phyloP scores from a whole-genome alignment of 2,113 vertebrate genomes.

The Variabilichromis moorii region DNA sequence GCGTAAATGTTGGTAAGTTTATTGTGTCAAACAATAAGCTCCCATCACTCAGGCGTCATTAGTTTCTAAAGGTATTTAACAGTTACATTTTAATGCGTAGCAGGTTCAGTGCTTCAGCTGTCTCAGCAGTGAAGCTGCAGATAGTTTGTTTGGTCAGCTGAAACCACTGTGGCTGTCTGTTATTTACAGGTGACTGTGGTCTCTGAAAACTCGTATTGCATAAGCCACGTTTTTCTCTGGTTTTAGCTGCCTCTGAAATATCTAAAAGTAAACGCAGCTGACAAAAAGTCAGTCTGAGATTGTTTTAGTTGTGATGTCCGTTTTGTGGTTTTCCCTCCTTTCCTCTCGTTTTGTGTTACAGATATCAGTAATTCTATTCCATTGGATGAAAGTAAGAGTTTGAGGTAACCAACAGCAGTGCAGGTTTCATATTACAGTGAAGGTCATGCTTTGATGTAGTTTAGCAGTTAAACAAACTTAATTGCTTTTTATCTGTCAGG shows the following conservation, averaged over 20 bases:
- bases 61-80: background rate
- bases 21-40: background rate
- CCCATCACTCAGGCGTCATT: background rate
- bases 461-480: background rate
- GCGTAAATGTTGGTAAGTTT: accelerated
- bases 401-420: background rate
- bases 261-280: background rate
- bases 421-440: background rate
- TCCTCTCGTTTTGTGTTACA: background rate
- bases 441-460: background rate
- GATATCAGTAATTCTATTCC: background rate
- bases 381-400: background rate
- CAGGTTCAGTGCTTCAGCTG: background rate
- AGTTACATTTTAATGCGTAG: background rate
- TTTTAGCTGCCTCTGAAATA: background rate
- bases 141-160: background rate
- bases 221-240: background rate
- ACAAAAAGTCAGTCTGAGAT: background rate
- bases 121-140: background rate
- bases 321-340: background rate
- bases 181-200: background rate
- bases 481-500: background rate
- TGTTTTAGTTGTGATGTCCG: background rate
- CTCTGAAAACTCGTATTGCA: background rate
- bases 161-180: background rate